Evolutionary conservation across 1,140 invertebrate species (phyloP).

Genomic region (Oryctes rhinoceros): DNA sequence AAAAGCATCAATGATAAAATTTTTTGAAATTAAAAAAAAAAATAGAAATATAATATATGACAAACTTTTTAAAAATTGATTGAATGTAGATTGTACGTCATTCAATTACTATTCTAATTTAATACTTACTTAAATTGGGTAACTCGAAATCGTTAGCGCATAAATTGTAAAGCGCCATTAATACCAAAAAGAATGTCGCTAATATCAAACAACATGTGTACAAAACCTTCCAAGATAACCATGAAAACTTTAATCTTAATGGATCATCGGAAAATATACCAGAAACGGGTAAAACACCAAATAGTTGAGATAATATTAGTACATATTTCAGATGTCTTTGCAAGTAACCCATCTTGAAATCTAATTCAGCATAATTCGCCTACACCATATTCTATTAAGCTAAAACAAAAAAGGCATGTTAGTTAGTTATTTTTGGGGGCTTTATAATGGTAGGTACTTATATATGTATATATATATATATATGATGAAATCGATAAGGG

Average conservation of each 20-base stretch:
- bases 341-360: constrained; percentile 4
- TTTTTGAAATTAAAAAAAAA: too few species aligned
- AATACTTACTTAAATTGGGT: constrained; percentile 22
- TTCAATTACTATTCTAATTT: too few species aligned
- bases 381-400: background rate
- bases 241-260: background rate
- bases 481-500: background rate
- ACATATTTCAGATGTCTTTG: constrained; percentile 29
- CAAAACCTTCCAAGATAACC: background rate
- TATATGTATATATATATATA: too few species aligned
- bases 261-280: constrained; percentile 31
- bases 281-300: constrained; percentile 17
- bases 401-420: background rate
- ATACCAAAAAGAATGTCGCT: background rate
- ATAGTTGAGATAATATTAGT: constrained; percentile 1
- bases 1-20: too few species aligned
- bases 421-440: background rate
- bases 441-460: background rate
- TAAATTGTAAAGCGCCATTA: constrained; percentile 18
- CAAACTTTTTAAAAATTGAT: too few species aligned
- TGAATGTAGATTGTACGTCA: too few species aligned
- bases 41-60: too few species aligned
- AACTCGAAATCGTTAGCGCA: constrained; percentile 11
- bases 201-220: background rate
- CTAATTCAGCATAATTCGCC: background rate